Conservation (phyloP, 2,888 invertebrate species). For the Syrphus vitripennis region DNA sequence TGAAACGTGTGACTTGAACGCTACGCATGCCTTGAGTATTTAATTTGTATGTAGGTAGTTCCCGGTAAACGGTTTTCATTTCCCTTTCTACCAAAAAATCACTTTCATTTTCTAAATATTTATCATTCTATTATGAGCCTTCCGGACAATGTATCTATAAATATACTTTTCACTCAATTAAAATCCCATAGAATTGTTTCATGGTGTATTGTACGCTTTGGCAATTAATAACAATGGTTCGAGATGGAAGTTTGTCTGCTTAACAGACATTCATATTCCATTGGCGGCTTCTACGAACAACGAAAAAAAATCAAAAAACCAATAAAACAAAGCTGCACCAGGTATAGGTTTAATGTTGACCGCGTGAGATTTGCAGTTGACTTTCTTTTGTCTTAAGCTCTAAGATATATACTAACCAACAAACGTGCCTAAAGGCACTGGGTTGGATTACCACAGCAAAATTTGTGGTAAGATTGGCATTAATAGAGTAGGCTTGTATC, state of each 20-base stretch:
- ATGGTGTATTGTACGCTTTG: neutral
- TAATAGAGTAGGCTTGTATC: neutral
- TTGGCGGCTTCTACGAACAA: neutral
- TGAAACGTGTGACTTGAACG: neutral
- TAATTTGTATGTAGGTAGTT: neutral
- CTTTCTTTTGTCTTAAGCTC: constrained; percentile 53
- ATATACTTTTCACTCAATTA: constrained; percentile 40
- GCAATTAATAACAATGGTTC: constrained; percentile 29
- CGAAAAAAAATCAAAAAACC: neutral
- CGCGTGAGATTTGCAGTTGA: constrained; percentile 20
- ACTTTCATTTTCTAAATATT: constrained; percentile 49
- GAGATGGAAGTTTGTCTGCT: neutral
- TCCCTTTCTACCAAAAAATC: constrained; percentile 13
- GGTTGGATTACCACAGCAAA: neutral
- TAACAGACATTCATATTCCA: constrained; percentile 7
- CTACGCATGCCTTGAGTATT: neutral
- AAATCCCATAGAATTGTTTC: constrained; percentile 28
- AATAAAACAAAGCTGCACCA: constrained; percentile 13
- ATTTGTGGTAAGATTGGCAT: neutral
- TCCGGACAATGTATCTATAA: neutral
- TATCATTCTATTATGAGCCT: constrained; percentile 24
- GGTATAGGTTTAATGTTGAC: neutral
- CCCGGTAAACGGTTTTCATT: neutral
- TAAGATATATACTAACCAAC: too few relatives aligned
- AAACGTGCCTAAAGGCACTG: neutral